These are phyloP conservation scores for Falco punctatus DNA, from an alignment of 2,113 vertebrate genomes.

Conservation along the genomic window DNA sequence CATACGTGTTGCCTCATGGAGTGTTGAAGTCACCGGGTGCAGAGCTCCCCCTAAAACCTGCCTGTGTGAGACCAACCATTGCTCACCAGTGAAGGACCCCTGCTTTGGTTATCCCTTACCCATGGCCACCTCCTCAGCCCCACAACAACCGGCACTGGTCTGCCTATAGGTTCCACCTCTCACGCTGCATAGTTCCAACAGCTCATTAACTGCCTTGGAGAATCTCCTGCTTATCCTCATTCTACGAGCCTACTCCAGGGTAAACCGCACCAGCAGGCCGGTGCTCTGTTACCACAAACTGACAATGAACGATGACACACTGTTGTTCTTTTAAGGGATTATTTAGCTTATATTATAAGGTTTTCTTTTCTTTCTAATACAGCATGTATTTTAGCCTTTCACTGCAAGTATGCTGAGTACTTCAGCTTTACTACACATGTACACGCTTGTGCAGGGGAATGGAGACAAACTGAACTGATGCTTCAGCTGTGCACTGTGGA, in stretches of 20 bases:
- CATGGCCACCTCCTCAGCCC: neutral
- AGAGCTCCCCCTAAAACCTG: neutral
- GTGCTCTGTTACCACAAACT: neutral
- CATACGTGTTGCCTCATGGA: neutral
- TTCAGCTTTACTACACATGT: neutral
- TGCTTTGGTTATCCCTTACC: neutral
- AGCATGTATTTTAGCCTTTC: neutral
- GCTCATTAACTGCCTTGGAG: neutral
- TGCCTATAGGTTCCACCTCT: neutral
- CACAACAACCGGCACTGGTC: neutral
- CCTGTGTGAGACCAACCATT: neutral
- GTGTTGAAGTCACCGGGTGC: neutral
- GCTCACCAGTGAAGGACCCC: neutral
- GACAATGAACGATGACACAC: neutral
- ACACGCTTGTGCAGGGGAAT: neutral
- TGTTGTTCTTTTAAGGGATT: neutral
- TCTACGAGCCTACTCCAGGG: neutral
- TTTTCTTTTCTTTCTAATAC: neutral
- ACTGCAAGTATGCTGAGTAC: neutral
- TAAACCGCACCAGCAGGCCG: neutral
- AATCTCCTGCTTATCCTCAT: neutral
- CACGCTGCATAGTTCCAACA: neutral
- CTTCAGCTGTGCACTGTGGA: neutral
- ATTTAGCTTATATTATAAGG: neutral
- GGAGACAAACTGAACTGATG: neutral